Percentiles rank a stretch among this genome's conserved stretches.
phyloP scores from a whole-genome alignment of 2,113 vertebrate species.

The Recurvirostra avosetta region DNA sequence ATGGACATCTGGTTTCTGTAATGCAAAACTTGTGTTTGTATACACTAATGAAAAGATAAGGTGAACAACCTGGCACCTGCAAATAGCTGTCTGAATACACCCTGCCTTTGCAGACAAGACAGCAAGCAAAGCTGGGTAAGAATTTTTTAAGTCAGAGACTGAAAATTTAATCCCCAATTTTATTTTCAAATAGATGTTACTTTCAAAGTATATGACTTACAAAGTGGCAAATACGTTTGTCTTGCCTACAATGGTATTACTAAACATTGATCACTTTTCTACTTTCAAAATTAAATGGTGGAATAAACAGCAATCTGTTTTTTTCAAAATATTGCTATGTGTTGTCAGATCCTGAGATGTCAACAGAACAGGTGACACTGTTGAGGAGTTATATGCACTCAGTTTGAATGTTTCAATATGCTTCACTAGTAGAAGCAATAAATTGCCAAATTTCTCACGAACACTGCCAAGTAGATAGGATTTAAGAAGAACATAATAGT shows the following conservation, averaged over 20 bases:
- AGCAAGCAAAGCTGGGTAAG: neutral
- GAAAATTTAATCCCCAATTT: neutral
- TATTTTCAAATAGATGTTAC: neutral
- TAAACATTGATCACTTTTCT: neutral
- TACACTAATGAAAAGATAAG: neutral
- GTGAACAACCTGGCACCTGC: neutral
- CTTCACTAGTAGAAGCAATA: neutral
- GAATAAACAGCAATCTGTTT: neutral
- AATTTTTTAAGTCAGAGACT: neutral
- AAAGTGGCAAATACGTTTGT: neutral
- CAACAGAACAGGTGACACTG: neutral
- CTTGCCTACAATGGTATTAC: neutral
- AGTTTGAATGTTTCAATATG: conserved; percentile 12
- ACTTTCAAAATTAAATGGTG: neutral
- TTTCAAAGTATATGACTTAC: neutral
- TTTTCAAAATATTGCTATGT: neutral
- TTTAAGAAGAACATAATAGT: conserved; percentile 68
- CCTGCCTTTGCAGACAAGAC: neutral
- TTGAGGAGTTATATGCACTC: neutral
- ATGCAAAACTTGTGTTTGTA: neutral
- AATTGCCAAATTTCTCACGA: conserved; percentile 30
- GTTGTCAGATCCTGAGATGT: neutral
- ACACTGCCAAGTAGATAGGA: conserved; percentile 18
- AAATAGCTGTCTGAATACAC: neutral
- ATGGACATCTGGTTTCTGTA: neutral